These are phyloP conservation scores for Leptinotarsa undecemlineata DNA, from an alignment of 1,140 invertebrate species.

Conservation along the genomic window DNA sequence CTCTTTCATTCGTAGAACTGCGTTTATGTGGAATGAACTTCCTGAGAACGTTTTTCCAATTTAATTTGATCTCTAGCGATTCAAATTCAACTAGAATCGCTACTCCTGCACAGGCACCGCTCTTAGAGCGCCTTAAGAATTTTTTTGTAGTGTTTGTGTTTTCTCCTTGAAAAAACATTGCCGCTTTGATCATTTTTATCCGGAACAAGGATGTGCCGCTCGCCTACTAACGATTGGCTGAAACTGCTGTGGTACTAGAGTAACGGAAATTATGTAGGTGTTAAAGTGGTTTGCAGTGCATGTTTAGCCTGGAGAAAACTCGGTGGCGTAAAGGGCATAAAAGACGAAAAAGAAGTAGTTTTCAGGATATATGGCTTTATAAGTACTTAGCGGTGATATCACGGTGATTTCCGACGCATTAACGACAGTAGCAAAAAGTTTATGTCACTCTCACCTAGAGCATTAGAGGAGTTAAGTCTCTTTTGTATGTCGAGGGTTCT, in stretches of 20 bases:
- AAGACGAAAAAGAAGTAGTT: constrained; percentile 3
- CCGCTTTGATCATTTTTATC: too few relatives aligned
- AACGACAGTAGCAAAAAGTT: not conserved
- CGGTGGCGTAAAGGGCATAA: not conserved
- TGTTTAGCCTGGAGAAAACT: not conserved
- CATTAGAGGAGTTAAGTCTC: not conserved
- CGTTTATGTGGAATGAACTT: too few relatives aligned
- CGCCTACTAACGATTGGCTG: not conserved
- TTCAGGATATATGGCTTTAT: not conserved
- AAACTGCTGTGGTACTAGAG: not conserved
- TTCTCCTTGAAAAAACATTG: too few relatives aligned
- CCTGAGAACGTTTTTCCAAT: too few relatives aligned
- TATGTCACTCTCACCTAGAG: constrained; percentile 5
- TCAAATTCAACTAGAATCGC: too few relatives aligned
- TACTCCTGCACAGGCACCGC: too few relatives aligned
- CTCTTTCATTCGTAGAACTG: too few relatives aligned
- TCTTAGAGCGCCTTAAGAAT: too few relatives aligned
- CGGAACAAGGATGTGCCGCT: too few relatives aligned
- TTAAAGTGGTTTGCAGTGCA: not conserved
- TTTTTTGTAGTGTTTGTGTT: too few relatives aligned
- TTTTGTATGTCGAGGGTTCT: not conserved
- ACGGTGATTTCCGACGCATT: not conserved
- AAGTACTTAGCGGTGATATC: not conserved
- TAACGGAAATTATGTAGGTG: not conserved
- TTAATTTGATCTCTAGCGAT: too few relatives aligned